A percentile compares a stretch with the other conserved stretches of the same genome.
phyloP scores from a whole-genome alignment of 2,888 invertebrate species.

The Escarpia spicata region DNA sequence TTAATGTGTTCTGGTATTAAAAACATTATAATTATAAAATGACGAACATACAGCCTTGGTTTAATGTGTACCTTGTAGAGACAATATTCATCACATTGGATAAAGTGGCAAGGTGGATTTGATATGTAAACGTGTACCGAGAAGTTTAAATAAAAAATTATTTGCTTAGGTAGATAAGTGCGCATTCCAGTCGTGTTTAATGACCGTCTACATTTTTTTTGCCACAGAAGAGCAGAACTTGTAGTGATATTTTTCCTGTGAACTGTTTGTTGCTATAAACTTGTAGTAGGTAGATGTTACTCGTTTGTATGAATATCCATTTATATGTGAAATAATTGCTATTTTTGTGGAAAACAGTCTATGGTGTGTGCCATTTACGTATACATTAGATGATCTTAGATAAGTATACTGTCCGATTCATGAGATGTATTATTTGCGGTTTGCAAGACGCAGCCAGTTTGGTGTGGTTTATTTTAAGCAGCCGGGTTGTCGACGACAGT shows the following conservation, averaged over 20 bases:
- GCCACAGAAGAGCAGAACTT: neutral
- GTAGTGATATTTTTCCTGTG: slow-evolving; percentile 10
- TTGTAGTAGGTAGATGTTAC: neutral
- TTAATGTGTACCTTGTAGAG: neutral
- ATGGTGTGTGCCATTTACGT: neutral
- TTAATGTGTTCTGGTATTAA: too few relatives aligned
- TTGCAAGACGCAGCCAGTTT: slow-evolving; percentile 5
- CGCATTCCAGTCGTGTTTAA: neutral
- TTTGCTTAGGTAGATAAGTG: slow-evolving; percentile 1
- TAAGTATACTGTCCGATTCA: neutral
- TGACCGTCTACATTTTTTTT: neutral
- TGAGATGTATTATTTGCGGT: neutral
- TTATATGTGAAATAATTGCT: slow-evolving; percentile 4
- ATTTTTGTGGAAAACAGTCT: slow-evolving; percentile 16
- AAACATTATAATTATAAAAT: too few relatives aligned
- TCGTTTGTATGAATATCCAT: slow-evolving; percentile 2
- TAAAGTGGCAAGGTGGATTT: neutral
- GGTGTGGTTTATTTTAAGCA: neutral
- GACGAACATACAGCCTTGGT: too few relatives aligned
- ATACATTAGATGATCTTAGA: slow-evolving; percentile 4
- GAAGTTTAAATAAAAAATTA: neutral
- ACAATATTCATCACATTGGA: neutral
- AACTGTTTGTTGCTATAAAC: neutral
- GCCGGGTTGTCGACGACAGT: neutral
- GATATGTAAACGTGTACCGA: neutral